Evolutionary conservation across 1,140 invertebrate genomes (phyloP).

Genomic region (Ladona fulva): DNA sequence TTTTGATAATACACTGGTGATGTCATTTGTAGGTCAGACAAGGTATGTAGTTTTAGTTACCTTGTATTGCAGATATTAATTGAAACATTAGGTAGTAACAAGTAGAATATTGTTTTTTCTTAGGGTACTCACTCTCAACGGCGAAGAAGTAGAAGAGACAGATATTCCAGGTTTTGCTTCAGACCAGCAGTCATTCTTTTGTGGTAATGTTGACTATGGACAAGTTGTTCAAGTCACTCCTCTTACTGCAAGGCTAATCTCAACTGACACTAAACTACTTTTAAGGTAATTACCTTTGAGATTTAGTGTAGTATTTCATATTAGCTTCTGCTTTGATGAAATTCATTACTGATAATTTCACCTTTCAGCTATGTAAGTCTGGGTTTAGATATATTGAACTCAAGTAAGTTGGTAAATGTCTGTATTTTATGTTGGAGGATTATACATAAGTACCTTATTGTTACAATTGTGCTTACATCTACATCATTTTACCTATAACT

Average conservation of each 20-base stretch:
- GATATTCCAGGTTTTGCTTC: constrained; percentile 82
- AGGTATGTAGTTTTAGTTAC: constrained; percentile 39
- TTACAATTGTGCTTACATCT: no score
- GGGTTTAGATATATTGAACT: no score
- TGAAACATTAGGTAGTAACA: constrained; percentile 23
- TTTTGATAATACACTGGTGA: constrained; percentile 80
- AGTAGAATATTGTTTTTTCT: constrained; percentile 21
- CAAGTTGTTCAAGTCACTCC: constrained; percentile 78
- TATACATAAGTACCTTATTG: no score
- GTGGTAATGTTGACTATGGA: constrained; percentile 77
- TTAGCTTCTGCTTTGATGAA: no score
- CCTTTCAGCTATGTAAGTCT: no score
- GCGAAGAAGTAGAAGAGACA: constrained; percentile 95
- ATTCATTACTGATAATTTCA: no score
- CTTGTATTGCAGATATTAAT: constrained; percentile 21
- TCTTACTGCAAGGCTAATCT: constrained; percentile 56
- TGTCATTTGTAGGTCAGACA: constrained; percentile 91
- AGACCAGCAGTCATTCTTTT: constrained; percentile 86
- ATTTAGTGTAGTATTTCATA: no score
- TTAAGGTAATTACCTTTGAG: constrained; percentile 31
- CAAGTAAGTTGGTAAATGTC: no score
- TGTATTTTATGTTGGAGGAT: no score
- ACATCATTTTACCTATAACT: no score
- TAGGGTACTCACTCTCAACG: constrained; percentile 75
- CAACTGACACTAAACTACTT: constrained; percentile 53